Evolutionary conservation across 2,113 vertebrate species (phyloP).

Genomic region (Oncorhynchus keta): DNA sequence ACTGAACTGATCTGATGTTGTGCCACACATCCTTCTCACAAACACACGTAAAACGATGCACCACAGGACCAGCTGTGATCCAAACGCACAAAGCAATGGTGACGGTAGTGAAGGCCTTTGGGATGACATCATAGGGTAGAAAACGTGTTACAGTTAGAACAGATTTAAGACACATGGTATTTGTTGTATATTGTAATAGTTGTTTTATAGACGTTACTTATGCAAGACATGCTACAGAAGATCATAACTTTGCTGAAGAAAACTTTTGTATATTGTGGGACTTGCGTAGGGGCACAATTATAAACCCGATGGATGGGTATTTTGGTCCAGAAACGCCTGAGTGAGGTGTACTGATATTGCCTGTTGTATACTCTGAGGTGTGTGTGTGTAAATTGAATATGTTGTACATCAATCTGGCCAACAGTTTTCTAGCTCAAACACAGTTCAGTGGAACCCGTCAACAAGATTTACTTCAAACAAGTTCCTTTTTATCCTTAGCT

Average conservation of each 20-base stretch:
- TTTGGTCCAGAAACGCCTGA: not conserved
- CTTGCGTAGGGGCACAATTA: too few species aligned
- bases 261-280: too few species aligned
- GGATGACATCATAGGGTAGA: not conserved
- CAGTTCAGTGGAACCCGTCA: too few species aligned
- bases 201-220: not conserved
- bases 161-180: not conserved
- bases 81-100: not conserved
- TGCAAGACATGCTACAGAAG: slow-evolving; percentile 17
- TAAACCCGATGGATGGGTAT: not conserved
- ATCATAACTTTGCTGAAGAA: too few species aligned
- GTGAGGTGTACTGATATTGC: not conserved
- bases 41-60: not conserved
- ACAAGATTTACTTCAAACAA: not conserved
- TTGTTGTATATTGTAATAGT: not conserved
- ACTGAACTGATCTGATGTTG: not conserved
- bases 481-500: not conserved
- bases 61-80: slow-evolving; percentile 53
- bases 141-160: not conserved
- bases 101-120: not conserved
- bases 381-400: not conserved
- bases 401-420: not conserved
- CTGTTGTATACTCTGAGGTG: not conserved
- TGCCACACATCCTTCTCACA: not conserved
- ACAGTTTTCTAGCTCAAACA: not conserved